phyloP scores from a whole-genome alignment of 2,797 vertebrate species.

The Acanthopagrus latus region DNA sequence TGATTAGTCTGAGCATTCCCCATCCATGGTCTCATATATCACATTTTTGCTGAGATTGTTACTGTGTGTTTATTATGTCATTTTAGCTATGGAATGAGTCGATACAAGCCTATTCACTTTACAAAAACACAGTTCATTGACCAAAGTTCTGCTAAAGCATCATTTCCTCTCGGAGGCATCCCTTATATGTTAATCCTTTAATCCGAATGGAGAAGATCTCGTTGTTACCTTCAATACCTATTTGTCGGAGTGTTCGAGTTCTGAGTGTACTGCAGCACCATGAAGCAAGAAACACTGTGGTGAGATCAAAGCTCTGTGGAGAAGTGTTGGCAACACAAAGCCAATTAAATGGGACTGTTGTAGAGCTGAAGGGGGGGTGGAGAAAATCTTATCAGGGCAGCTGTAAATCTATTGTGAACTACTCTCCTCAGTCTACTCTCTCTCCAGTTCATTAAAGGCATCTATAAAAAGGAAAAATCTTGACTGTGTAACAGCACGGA shows the following conservation, averaged over 20 bases:
- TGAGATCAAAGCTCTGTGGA: conserved; percentile 44
- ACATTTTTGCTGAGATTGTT: not conserved
- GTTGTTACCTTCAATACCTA: conserved; percentile 23
- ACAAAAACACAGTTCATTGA: not conserved
- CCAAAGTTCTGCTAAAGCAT: not conserved
- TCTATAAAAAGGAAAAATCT: not conserved
- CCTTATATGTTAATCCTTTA: conserved; percentile 14
- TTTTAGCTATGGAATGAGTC: not conserved
- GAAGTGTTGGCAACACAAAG: conserved; percentile 29
- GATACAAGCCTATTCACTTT: not conserved
- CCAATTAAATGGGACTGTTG: conserved; percentile 47
- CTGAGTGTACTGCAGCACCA: conserved; percentile 12
- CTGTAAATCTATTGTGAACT: conserved; percentile 20
- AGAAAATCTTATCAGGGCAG: conserved; percentile 8
- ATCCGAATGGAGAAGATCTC: not conserved
- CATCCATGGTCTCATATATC: not conserved
- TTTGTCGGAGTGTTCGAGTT: conserved; percentile 15
- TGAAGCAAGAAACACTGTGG: conserved; percentile 3
- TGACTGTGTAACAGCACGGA: not conserved
- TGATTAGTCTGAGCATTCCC: not conserved
- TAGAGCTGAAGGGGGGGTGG: conserved; percentile 16
- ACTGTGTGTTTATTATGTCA: not conserved
- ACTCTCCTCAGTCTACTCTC: not conserved
- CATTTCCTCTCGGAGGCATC: not conserved
- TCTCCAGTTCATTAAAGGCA: conserved; percentile 14